Conservation (phyloP, 2,113 vertebrate genomes). For the Prionailurus bengalensis region DNA sequence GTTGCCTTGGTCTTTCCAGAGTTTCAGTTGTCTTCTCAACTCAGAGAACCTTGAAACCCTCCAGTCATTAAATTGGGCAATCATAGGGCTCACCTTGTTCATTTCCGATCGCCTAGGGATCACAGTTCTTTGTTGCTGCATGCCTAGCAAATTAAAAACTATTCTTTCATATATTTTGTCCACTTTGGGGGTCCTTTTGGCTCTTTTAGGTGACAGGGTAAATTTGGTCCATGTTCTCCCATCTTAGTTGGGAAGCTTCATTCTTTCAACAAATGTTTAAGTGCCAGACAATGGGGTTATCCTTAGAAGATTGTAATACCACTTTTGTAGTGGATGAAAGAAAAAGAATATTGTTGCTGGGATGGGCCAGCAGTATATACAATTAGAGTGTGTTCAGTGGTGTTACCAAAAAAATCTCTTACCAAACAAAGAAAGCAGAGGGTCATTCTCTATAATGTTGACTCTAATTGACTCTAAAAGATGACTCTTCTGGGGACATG, state of each 20-base stretch:
- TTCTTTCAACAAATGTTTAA: background rate
- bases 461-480: background rate
- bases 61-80: too few relatives aligned
- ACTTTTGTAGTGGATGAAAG: background rate
- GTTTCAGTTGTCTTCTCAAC: background rate
- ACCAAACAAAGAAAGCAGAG: background rate
- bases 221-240: background rate
- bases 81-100: background rate
- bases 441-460: background rate
- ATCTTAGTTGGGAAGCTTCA: background rate
- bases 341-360: background rate
- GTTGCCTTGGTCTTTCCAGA: background rate
- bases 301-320: background rate
- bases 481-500: background rate
- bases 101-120: background rate
- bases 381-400: background rate
- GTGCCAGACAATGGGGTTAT: background rate
- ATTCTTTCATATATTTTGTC: background rate
- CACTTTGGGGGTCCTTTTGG: background rate
- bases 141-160: background rate
- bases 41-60: background rate
- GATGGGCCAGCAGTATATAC: background rate
- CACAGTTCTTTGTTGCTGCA: background rate
- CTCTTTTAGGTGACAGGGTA: background rate
- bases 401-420: background rate